Conservation (phyloP, 2,797 vertebrate species). For the Pangasius sanitwongsei region DNA sequence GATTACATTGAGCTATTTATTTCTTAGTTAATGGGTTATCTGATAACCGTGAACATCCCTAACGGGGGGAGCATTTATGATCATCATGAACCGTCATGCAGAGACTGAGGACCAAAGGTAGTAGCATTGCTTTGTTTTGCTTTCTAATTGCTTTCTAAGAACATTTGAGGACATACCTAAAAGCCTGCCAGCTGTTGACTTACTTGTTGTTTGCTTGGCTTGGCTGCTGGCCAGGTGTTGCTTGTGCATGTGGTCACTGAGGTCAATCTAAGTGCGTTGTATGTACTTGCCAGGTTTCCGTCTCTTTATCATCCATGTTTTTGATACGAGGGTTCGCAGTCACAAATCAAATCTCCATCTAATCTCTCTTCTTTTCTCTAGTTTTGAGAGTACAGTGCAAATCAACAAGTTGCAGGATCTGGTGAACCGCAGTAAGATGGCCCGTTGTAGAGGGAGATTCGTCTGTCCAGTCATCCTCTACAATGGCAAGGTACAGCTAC, state of each 20-base stretch:
- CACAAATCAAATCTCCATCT: neutral
- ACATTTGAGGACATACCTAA: neutral
- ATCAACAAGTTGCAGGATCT: conserved; percentile 92
- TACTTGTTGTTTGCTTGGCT: neutral
- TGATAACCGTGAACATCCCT: neutral
- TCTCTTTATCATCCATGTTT: neutral
- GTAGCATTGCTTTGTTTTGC: neutral
- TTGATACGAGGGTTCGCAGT: neutral
- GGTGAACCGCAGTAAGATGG: conserved; percentile 93
- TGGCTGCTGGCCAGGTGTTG: neutral
- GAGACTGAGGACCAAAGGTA: neutral
- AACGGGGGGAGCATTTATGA: neutral
- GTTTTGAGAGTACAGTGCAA: conserved; percentile 90
- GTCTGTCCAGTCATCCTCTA: conserved; percentile 97
- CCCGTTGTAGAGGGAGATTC: conserved; percentile 92
- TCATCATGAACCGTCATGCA: neutral
- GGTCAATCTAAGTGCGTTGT: neutral
- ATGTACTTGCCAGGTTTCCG: neutral
- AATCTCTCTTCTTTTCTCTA: conserved; percentile 59
- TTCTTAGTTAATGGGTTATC: neutral
- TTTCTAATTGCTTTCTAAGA: neutral
- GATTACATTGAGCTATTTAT: neutral
- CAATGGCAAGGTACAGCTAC: conserved; percentile 87
- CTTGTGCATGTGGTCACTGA: neutral
- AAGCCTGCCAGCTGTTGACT: neutral